These are phyloP conservation scores for Chrysopilus asiliformis DNA, from an alignment of 2,888 invertebrate genomes.

Conservation along the genomic window DNA sequence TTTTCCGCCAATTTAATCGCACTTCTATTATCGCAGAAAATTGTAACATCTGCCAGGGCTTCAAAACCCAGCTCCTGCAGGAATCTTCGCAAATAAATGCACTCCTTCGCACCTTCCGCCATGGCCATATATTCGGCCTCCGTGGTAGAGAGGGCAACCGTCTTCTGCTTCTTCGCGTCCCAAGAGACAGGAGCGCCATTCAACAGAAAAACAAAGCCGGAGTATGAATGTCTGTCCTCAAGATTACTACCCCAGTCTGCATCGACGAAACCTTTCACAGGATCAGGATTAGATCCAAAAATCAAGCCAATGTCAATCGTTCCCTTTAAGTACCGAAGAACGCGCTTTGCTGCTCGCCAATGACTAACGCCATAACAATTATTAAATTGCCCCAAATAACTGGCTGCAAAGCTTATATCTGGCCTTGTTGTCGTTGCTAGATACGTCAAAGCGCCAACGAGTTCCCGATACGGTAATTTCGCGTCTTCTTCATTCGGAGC, in stretches of 20 bases:
- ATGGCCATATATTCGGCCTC: slow-evolving; percentile 4
- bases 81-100: neutral
- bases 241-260: slow-evolving; percentile 20
- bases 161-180: slow-evolving; percentile 1
- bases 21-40: neutral
- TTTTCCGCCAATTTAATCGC: neutral
- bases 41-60: neutral
- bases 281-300: slow-evolving; percentile 9
- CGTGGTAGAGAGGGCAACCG: slow-evolving; percentile 3
- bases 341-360: slow-evolving; percentile 22
- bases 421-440: slow-evolving; percentile 4
- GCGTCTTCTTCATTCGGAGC: neutral
- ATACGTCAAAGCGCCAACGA: no score
- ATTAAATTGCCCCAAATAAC: no score
- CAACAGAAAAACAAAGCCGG: neutral
- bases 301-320: slow-evolving; percentile 17
- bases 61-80: neutral
- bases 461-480: slow-evolving; percentile 9
- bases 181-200: slow-evolving; percentile 3
- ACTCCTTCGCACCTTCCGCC: neutral
- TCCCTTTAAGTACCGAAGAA: slow-evolving; percentile 21
- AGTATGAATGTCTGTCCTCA: slow-evolving; percentile 3
- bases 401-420: no score
- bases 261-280: slow-evolving; percentile 19
- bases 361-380: slow-evolving; percentile 13